Base-by-base conservation (phyloP, 1,140 invertebrate species). In the Berghia stephanieae region DNA sequence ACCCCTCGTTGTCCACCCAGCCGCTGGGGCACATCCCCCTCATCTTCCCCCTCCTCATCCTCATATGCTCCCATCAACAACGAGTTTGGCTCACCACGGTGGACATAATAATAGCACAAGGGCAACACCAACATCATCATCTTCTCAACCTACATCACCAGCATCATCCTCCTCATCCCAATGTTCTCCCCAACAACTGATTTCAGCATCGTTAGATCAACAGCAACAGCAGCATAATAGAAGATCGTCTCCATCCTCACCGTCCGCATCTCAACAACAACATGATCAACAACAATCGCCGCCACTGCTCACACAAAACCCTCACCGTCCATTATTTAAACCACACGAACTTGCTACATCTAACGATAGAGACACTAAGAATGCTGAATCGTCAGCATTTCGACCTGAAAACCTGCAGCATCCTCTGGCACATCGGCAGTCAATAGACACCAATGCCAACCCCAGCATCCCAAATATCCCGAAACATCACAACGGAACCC, bases 291-390 rank as follows among this genome's bases (percentile, higher is more conserved):
- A 40, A 2, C 72, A 63, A 13, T 18, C 72, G 21, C 44, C 72
- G 3, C 38, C 52, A n/a, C 42, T 57, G 8, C 16, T 57, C 36
- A 24, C 57, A 13, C 43, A 3, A 49, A 43, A 24, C 40, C 74
- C n/a, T n/a, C n/a, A n/a, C 21, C 74, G 74, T 31, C 74, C 74
- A 3, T 24, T 76, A 16, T 76, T 76, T 38, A 76, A 76, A 44
- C 74, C 74, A n/a, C 74, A 76, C 43, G 74, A 76, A 43, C 74
- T 76, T 5, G 74, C 60, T 21, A 34, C 63, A 1, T 68, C 63
- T 2, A 42, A 60, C 8, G 63, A 76, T n/a, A n/a, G n/a, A n/a
- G n/a, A n/a, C n/a, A n/a, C n/a, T n/a, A n/a, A n/a, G n/a, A n/a
- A n/a, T n/a, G n/a, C n/a, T n/a, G n/a, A n/a, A n/a, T n/a, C n/a